Percentiles rank a stretch among this genome's conserved stretches.
Evolutionary conservation across 1,140 invertebrate species (phyloP).

Genomic region (Latrodectus geometricus): DNA sequence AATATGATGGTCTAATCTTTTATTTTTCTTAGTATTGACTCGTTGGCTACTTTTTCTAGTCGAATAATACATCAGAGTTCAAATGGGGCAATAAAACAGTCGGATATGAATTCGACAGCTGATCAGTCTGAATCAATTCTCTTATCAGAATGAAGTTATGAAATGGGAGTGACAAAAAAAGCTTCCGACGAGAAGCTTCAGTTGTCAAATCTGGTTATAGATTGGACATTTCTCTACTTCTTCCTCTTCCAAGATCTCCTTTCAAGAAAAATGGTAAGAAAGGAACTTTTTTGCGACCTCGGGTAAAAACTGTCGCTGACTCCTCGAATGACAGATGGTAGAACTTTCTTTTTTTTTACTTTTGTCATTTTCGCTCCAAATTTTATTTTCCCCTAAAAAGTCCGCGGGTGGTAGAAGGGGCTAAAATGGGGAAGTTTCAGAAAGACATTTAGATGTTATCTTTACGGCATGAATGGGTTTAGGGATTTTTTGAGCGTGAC

Average conservation of each 20-base stretch:
- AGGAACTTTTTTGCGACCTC: conserved; percentile 8
- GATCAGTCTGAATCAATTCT: conserved; percentile 52
- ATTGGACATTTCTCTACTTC: conserved; percentile 48
- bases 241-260: conserved; percentile 7
- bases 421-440: conserved; percentile 47
- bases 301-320: conserved; percentile 51
- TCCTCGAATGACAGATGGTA: conserved; percentile 55
- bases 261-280: neutral
- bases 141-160: conserved; percentile 47
- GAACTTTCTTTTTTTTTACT: conserved; percentile 37
- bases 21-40: too few relatives aligned
- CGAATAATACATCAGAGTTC: neutral
- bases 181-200: conserved; percentile 23
- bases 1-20: too few relatives aligned
- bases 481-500: conserved; percentile 52
- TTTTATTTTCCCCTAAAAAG: conserved; percentile 43
- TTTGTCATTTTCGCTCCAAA: neutral
- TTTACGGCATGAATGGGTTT: conserved; percentile 57
- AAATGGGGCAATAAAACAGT: neutral
- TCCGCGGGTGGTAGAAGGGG: conserved; percentile 31
- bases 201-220: conserved; percentile 60
- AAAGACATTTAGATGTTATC: conserved; percentile 62
- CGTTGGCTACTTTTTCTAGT: neutral
- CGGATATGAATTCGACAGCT: neutral
- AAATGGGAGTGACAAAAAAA: conserved; percentile 48